Conservation (phyloP, 2,888 invertebrate genomes). For the Thereva unica region DNA sequence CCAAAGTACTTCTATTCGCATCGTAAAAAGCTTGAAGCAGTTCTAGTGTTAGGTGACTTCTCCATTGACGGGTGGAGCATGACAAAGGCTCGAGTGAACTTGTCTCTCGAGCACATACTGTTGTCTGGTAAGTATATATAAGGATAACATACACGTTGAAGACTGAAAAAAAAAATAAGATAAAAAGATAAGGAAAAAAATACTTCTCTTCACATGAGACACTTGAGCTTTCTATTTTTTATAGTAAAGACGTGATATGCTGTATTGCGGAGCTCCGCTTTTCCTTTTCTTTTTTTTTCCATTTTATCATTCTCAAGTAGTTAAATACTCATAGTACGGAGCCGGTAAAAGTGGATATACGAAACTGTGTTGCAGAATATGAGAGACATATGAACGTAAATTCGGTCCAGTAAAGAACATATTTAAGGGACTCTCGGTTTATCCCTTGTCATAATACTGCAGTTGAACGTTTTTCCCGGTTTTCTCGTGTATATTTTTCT, state of each 20-base stretch:
- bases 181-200: slow-evolving; percentile 4
- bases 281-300: background rate
- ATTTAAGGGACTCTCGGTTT: too few relatives aligned
- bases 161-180: background rate
- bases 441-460: too few relatives aligned
- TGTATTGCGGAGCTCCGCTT: background rate
- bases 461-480: too few relatives aligned
- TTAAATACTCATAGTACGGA: too few relatives aligned
- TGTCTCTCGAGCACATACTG: slow-evolving; percentile 53
- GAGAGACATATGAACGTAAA: too few relatives aligned
- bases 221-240: slow-evolving; percentile 13
- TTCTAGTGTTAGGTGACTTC: slow-evolving; percentile 52
- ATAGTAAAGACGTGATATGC: slow-evolving; percentile 10
- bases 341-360: too few relatives aligned
- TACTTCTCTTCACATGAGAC: background rate
- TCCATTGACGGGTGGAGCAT: slow-evolving; percentile 49
- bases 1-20: slow-evolving; percentile 52
- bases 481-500: too few relatives aligned
- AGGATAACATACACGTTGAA: too few relatives aligned
- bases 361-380: too few relatives aligned
- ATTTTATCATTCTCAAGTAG: too few relatives aligned
- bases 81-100: slow-evolving; percentile 47
- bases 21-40: slow-evolving; percentile 45
- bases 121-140: slow-evolving; percentile 47
- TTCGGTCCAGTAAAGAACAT: too few relatives aligned